These are phyloP conservation scores for Disparrhopalites patrizii DNA, from an alignment of 2,888 invertebrate genomes.

Conservation along the genomic window DNA sequence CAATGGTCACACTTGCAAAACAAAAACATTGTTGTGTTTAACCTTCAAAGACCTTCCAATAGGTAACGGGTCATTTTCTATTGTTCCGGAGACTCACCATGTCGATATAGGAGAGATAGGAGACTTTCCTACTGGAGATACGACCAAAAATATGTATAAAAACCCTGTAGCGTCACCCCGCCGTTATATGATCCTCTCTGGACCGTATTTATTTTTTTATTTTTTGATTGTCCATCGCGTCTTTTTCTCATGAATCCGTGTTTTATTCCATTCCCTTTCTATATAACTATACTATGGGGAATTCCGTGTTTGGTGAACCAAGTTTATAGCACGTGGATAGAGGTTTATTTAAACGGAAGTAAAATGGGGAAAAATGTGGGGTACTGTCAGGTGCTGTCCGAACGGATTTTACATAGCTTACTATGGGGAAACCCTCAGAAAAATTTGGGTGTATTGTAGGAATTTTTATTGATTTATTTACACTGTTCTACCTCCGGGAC, in stretches of 20 bases:
- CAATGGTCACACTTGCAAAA: constrained; percentile 19
- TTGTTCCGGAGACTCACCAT: constrained; percentile 28
- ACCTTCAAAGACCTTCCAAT: constrained; percentile 42
- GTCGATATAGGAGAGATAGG: too few relatives aligned
- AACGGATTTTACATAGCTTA: too few relatives aligned
- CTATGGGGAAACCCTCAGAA: not conserved
- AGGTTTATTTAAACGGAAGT: too few relatives aligned
- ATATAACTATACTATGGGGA: too few relatives aligned
- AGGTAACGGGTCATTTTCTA: constrained; percentile 35
- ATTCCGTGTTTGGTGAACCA: too few relatives aligned
- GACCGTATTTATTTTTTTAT: too few relatives aligned
- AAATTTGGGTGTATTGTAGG: too few relatives aligned
- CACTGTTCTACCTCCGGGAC: not conserved
- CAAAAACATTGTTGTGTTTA: constrained; percentile 40
- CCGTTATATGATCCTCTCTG: constrained; percentile 10
- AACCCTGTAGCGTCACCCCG: constrained; percentile 5
- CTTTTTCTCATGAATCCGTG: not conserved
- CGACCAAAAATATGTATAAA: constrained; percentile 29
- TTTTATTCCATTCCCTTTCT: constrained; percentile 6
- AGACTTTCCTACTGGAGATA: too few relatives aligned
- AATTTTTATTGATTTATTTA: constrained; percentile 7
- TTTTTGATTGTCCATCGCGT: constrained; percentile 4
- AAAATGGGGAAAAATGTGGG: too few relatives aligned
- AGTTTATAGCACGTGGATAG: too few relatives aligned
- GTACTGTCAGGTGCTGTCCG: too few relatives aligned